A percentile compares a stretch with the other conserved stretches of the same genome.
Conservation (phyloP, 2,888 invertebrate genomes). For the Lepidochitona cinerea region DNA sequence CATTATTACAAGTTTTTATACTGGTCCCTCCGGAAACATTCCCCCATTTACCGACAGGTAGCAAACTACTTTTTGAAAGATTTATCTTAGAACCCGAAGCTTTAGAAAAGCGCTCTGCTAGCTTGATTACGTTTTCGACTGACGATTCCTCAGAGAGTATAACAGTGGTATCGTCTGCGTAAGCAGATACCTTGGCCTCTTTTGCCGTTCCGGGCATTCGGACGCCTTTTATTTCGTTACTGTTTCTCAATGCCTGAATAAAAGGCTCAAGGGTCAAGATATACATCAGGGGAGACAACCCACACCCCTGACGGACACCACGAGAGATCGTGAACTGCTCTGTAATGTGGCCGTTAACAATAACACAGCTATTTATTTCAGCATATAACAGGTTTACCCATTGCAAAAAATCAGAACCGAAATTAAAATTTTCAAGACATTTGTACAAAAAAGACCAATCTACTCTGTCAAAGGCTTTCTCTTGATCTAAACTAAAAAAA, state of each 20-base stretch:
- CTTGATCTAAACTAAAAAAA: constrained; percentile 39
- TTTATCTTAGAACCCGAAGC: constrained; percentile 29
- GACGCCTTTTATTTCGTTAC: constrained; percentile 15
- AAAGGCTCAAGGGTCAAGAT: background rate
- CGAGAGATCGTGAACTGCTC: background rate
- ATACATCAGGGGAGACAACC: background rate
- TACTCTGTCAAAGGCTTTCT: constrained; percentile 43
- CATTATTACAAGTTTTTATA: background rate
- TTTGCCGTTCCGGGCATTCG: constrained; percentile 15
- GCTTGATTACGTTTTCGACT: background rate
- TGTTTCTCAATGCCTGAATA: background rate
- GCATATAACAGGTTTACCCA: constrained; percentile 38
- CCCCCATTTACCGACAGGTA: background rate
- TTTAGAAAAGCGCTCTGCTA: constrained; percentile 4
- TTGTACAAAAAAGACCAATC: constrained; percentile 33
- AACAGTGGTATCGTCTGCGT: constrained; percentile 16
- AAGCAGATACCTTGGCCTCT: constrained; percentile 8
- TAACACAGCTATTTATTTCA: background rate
- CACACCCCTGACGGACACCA: constrained; percentile 9
- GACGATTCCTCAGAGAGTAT: constrained; percentile 10
- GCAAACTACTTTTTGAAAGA: constrained; percentile 24
- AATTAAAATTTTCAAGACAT: constrained; percentile 31
- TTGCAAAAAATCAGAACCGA: constrained; percentile 28
- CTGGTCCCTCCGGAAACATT: background rate
- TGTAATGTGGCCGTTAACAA: constrained; percentile 1